These are phyloP conservation scores for Harmothoe impar DNA, from an alignment of 2,888 invertebrate species.

Conservation along the genomic window DNA sequence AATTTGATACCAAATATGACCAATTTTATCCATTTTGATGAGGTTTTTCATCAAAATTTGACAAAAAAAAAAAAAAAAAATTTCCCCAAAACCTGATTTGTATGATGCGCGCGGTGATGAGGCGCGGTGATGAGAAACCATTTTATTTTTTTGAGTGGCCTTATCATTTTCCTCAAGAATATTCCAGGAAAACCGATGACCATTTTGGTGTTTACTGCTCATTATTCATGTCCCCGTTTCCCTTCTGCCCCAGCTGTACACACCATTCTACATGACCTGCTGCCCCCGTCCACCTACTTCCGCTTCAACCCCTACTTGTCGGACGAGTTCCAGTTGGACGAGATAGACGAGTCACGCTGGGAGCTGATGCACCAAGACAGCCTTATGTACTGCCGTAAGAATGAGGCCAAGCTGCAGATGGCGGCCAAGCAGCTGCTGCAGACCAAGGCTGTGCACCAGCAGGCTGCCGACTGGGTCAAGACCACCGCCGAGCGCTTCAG, in stretches of 20 bases:
- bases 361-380: constrained; percentile 90
- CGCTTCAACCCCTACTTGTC: constrained; percentile 94
- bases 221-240: neutral
- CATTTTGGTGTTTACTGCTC: no score
- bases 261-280: constrained; percentile 78
- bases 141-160: no score
- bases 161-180: no score
- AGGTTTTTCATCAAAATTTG: no score
- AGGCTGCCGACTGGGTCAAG: constrained; percentile 61
- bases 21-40: no score
- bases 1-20: no score
- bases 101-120: no score
- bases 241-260: constrained; percentile 86
- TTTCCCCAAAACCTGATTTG: no score
- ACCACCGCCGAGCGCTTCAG: neutral
- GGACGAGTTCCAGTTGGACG: constrained; percentile 91
- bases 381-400: constrained; percentile 90
- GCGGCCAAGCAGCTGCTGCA: constrained; percentile 76
- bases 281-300: constrained; percentile 89
- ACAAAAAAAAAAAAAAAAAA: no score
- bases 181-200: no score
- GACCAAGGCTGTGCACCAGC: constrained; percentile 73
- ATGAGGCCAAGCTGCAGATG: constrained; percentile 88
- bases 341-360: constrained; percentile 89
- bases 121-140: no score